Percentiles rank a stretch among this genome's conserved stretches.
These are phyloP conservation scores for Dicrurus megarhynchus DNA, from an alignment of 2,113 vertebrate species.

Conservation along the genomic window DNA sequence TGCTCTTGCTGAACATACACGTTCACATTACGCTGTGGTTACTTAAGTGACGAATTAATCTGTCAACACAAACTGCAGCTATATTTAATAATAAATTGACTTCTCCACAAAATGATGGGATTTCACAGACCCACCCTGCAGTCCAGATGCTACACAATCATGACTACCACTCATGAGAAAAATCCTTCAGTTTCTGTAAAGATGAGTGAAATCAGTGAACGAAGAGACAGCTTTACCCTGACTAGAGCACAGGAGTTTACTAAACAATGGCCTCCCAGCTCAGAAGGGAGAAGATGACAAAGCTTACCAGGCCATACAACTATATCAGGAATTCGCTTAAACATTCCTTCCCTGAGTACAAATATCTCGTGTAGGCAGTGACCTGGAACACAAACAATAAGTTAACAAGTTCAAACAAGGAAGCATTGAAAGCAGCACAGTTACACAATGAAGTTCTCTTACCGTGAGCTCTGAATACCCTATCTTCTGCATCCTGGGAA, in stretches of 20 bases:
- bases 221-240: neutral
- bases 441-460: slow-evolving; percentile 38
- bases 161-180: neutral
- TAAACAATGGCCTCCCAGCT: neutral
- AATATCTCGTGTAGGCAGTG: slow-evolving; percentile 98
- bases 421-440: neutral
- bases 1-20: neutral
- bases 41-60: neutral
- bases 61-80: neutral
- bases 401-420: slow-evolving; percentile 19
- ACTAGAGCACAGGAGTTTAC: neutral
- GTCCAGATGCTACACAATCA: neutral
- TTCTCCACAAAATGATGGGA: neutral
- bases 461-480: slow-evolving; percentile 94
- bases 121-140: neutral
- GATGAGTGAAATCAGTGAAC: neutral
- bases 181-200: neutral
- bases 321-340: slow-evolving; percentile 91
- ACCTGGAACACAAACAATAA: slow-evolving; percentile 76
- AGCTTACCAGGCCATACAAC: slow-evolving; percentile 94
- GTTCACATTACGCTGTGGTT: neutral
- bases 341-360: slow-evolving; percentile 91
- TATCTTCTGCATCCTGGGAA: slow-evolving; percentile 90
- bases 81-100: neutral
- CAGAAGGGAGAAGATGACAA: neutral